A percentile compares a stretch with the other conserved stretches of the same genome.
These are phyloP conservation scores for Pleuronectes platessa DNA, from an alignment of 2,113 vertebrate genomes.

Conservation along the genomic window DNA sequence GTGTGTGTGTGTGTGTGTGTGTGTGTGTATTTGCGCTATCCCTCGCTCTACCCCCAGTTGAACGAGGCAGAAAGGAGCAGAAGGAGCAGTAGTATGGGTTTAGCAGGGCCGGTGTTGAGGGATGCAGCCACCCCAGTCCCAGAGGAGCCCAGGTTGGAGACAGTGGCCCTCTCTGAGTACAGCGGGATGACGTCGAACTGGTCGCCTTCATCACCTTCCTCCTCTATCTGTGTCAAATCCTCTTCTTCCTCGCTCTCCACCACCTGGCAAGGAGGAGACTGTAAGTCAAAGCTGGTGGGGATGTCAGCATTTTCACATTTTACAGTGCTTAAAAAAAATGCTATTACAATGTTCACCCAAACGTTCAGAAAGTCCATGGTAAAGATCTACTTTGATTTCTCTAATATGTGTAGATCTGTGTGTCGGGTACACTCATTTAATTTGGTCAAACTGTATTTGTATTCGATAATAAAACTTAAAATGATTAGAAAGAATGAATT, in stretches of 20 bases:
- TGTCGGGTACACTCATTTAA: too few relatives aligned
- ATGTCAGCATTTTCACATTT: too few relatives aligned
- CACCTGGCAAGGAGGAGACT: slow-evolving; percentile 57
- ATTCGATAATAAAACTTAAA: too few relatives aligned
- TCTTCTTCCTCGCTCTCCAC: slow-evolving; percentile 70
- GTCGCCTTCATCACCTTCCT: slow-evolving; percentile 39
- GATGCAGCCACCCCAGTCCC: slow-evolving; percentile 35
- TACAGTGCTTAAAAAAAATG: too few relatives aligned
- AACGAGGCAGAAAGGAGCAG: slow-evolving; percentile 62
- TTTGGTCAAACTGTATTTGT: too few relatives aligned
- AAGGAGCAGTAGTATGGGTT: slow-evolving; percentile 52
- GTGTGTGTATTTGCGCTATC: slow-evolving; percentile 11
- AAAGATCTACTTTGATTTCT: too few relatives aligned
- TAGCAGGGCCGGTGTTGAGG: slow-evolving; percentile 17
- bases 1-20: slow-evolving; percentile 28
- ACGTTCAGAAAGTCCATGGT: too few relatives aligned
- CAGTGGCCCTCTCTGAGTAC: slow-evolving; percentile 74
- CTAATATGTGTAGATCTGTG: too few relatives aligned
- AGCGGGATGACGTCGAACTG: slow-evolving; percentile 74
- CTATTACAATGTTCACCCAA: too few relatives aligned
- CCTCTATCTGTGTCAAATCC: slow-evolving; percentile 41
- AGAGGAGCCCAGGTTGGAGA: slow-evolving; percentile 74
- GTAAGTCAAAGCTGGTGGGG: neutral
- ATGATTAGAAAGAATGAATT: too few relatives aligned
- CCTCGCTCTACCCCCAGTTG: slow-evolving; percentile 57